Evolutionary conservation across 92 coral and sea anemone genomes (phyloP).

Genomic region (Porites cylindrica): DNA sequence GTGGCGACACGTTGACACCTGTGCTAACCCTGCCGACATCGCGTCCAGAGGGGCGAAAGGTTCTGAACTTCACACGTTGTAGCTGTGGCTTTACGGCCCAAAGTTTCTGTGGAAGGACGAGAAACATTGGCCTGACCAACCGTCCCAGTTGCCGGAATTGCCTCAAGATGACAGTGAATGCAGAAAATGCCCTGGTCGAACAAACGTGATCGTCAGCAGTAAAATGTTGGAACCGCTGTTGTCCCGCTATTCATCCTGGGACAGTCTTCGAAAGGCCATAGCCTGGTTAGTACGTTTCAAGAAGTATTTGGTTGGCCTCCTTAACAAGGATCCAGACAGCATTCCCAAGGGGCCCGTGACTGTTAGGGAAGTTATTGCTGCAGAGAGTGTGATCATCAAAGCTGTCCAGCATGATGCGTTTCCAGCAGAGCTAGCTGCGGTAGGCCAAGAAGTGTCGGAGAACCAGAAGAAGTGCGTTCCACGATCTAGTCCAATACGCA

Average conservation of each 20-base stretch:
- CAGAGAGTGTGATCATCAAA: neutral
- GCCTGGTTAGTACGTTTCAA: slow-evolving; percentile 10
- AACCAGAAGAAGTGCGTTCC: neutral
- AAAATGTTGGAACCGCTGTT: neutral
- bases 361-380: neutral
- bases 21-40: slow-evolving; percentile 18
- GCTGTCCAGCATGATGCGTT: neutral
- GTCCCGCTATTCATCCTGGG: slow-evolving; percentile 27
- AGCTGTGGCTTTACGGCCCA: slow-evolving; percentile 16
- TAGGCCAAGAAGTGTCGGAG: neutral
- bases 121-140: slow-evolving; percentile 24
- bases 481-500: neutral
- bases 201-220: neutral
- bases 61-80: neutral
- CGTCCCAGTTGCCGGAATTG: neutral
- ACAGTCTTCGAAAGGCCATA: neutral
- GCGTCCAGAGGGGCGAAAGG: slow-evolving; percentile 1
- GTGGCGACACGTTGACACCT: slow-evolving; percentile 35
- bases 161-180: neutral
- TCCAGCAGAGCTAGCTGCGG: neutral
- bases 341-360: neutral
- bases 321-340: neutral
- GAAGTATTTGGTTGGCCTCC: neutral
- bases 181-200: neutral
- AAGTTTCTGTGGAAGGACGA: neutral